Conservation (phyloP, 2,113 vertebrate genomes). For the Nestor notabilis region DNA sequence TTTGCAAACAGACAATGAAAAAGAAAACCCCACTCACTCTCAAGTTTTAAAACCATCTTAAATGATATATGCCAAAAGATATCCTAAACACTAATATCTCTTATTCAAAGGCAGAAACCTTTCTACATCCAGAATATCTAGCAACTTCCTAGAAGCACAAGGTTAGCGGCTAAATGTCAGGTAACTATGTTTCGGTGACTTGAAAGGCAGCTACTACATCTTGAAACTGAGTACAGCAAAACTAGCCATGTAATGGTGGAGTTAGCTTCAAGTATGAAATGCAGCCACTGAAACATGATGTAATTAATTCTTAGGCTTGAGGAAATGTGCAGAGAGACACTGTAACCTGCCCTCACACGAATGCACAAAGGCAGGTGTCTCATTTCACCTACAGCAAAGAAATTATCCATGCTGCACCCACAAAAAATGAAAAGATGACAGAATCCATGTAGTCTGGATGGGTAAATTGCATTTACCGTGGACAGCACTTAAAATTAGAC, state of each 20-base stretch:
- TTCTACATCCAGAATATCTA: not conserved
- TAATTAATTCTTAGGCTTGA: constrained; percentile 42
- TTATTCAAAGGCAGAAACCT: not conserved
- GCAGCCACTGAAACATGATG: constrained; percentile 7
- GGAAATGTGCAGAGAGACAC: constrained; percentile 11
- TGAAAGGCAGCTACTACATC: not conserved
- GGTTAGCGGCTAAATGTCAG: not conserved
- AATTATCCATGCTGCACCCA: not conserved
- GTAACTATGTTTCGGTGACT: not conserved
- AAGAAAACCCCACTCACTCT: not conserved
- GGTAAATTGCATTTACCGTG: not conserved
- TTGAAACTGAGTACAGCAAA: not conserved
- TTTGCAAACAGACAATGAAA: not conserved
- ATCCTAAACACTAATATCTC: not conserved
- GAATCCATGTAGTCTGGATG: not conserved
- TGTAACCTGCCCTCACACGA: not conserved
- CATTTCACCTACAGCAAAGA: constrained; percentile 19
- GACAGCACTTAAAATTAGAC: not conserved
- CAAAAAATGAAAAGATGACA: not conserved
- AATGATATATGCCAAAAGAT: not conserved
- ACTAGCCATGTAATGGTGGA: not conserved
- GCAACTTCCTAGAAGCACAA: not conserved
- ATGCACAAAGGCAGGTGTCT: not conserved
- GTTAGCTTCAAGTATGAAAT: not conserved
- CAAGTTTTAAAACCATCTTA: not conserved